Base-by-base conservation (phyloP, 2,888 invertebrate genomes). In the Gandaritis pyraliata region DNA sequence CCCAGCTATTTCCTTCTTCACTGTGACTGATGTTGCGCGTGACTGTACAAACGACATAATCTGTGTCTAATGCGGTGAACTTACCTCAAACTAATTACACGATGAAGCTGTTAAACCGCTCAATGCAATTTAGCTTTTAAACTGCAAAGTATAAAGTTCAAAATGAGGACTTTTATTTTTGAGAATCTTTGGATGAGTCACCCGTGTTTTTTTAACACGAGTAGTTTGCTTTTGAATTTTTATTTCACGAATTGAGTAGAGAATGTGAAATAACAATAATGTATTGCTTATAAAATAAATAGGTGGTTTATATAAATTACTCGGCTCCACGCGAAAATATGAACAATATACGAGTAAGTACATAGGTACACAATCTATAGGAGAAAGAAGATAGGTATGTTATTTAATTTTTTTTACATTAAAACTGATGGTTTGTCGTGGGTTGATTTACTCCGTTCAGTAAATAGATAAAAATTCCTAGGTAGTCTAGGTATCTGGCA, bases 21-120 rank as follows among this genome's bases (percentile, higher is more conserved):
- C 66, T 69, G 66, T 72, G 56, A 15, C 47, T 30, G 57, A 68
- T 55, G 52, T 63, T 59, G 59, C 52, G 64, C 68, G 61, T 66
- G 66, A 66, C 63, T 56, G 38, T 30, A 46, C 58, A 58, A 64
- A 65, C 55, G 36, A 48, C 49, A 39, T 63, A 61, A 62, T 62
- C 55, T 61, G 51, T 58, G 58, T 50, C 51, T 63, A 62, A 65
- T 60, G 53, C 59, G 46, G 49, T 61, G 58, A 61, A 58, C 60
- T 57, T 55, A 62, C 57, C 57, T 62, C 50, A 58, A 64, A 48
- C 57, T 54, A 58, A 62, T 60, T 60, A 49, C 46, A 48, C 47
- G 59, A 55, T 60, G 30, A 33, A 50, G 13, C n/a, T 53, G 29
- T 60, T 18, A 36, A 50, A n/a, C 11, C 30, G 13, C 15, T 41